A percentile compares a stretch with the other conserved stretches of the same genome.
Conservation (phyloP, 2,797 vertebrate genomes). For the Alcedo atthis region DNA sequence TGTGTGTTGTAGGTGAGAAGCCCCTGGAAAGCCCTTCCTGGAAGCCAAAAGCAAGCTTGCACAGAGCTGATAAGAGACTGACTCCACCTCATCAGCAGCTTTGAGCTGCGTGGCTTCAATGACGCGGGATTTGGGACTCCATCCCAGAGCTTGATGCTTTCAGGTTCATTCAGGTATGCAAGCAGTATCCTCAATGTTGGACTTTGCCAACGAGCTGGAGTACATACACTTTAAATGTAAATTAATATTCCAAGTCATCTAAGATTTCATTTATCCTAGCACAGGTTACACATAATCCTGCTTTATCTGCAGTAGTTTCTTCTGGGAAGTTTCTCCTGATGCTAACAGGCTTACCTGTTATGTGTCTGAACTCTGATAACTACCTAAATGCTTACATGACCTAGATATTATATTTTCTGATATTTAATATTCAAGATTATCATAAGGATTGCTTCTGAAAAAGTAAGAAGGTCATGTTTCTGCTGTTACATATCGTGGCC, state of each 20-base stretch:
- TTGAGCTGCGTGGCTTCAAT: constrained; percentile 35
- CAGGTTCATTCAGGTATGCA: constrained; percentile 64
- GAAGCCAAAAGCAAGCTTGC: not conserved
- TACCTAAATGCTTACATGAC: not conserved
- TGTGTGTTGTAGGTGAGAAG: not conserved
- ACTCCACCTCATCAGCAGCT: constrained; percentile 16
- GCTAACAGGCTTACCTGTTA: not conserved
- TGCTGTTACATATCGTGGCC: rapidly evolving
- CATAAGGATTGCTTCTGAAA: not conserved
- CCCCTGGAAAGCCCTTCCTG: not conserved
- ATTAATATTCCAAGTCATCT: not conserved
- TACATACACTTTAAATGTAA: not conserved
- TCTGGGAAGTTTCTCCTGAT: not conserved
- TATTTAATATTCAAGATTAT: not conserved
- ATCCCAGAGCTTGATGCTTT: constrained; percentile 67
- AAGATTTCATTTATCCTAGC: not conserved
- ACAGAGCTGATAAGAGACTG: not conserved
- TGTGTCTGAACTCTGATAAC: not conserved
- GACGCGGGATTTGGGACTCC: constrained; percentile 52
- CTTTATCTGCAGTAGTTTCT: not conserved
- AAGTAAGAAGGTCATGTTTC: not conserved
- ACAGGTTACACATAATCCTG: not conserved
- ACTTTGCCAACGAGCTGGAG: not conserved
- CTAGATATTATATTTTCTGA: not conserved
- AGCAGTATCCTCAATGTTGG: not conserved